These are phyloP conservation scores for Branchellion lobata DNA, from an alignment of 2,888 invertebrate genomes.

Conservation along the genomic window DNA sequence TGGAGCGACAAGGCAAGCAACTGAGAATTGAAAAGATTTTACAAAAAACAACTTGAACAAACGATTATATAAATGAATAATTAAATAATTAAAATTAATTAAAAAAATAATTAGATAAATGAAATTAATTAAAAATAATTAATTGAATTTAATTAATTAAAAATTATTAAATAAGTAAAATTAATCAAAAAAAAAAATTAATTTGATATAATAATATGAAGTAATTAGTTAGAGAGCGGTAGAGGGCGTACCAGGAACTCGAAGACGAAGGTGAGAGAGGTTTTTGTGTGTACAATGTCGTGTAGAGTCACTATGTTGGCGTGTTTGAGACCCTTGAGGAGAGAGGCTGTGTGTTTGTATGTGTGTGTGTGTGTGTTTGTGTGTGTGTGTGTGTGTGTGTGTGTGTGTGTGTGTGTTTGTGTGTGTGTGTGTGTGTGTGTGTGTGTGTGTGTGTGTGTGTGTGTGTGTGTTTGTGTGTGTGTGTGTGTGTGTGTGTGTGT, in stretches of 20 bases:
- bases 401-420: conserved; percentile 33
- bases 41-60: too few relatives aligned
- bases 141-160: too few relatives aligned
- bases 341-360: conserved; percentile 68
- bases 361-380: conserved; percentile 12
- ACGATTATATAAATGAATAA: too few relatives aligned
- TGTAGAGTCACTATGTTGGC: conserved; percentile 95
- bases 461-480: conserved; percentile 94
- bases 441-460: conserved; percentile 25
- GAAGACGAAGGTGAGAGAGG: conserved; percentile 97
- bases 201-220: too few relatives aligned
- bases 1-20: too few relatives aligned
- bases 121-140: too few relatives aligned
- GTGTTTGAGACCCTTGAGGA: conserved; percentile 96
- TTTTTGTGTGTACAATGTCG: conserved; percentile 97
- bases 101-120: too few relatives aligned
- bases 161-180: too few relatives aligned
- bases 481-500: conserved; percentile 98
- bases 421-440: conserved; percentile 32
- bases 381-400: conserved; percentile 22
- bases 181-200: too few relatives aligned
- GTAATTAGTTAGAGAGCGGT: too few relatives aligned
- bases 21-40: too few relatives aligned
- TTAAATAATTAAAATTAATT: too few relatives aligned
- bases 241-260: conserved; percentile 93